phyloP scores from a whole-genome alignment of 2,888 invertebrate genomes.

The Tineola bisselliella region DNA sequence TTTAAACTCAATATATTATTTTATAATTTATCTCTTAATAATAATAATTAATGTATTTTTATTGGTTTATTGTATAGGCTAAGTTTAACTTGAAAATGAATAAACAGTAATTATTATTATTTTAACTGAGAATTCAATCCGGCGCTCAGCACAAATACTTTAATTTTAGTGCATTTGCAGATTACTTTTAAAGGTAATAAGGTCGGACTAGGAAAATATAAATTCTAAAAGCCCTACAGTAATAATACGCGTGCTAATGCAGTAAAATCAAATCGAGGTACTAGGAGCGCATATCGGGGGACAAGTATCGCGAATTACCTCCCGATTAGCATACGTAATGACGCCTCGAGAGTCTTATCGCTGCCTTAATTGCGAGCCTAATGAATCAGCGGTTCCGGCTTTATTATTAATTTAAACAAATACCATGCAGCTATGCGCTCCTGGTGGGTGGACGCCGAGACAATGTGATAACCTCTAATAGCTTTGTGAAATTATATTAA shows the following conservation, averaged over 20 bases:
- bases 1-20: too few relatives aligned
- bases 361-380: slow-evolving; percentile 54
- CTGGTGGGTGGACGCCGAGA: slow-evolving; percentile 1
- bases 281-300: slow-evolving; percentile 14
- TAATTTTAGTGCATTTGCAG: too few relatives aligned
- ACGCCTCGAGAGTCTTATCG: slow-evolving; percentile 46
- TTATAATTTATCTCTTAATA: too few relatives aligned
- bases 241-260: not conserved
- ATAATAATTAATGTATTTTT: too few relatives aligned
- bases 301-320: slow-evolving; percentile 49
- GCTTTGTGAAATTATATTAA: not conserved
- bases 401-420: slow-evolving; percentile 20
- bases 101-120: too few relatives aligned
- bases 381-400: slow-evolving; percentile 47
- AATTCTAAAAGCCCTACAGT: not conserved
- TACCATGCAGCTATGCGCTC: slow-evolving; percentile 12
- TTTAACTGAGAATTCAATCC: too few relatives aligned
- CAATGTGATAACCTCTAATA: slow-evolving; percentile 8
- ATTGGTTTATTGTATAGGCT: too few relatives aligned
- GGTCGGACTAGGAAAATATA: not conserved
- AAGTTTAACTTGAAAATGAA: too few relatives aligned
- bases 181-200: too few relatives aligned
- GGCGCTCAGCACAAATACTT: too few relatives aligned
- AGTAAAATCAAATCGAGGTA: not conserved
- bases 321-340: slow-evolving; percentile 61